Evolutionary conservation across 2,113 vertebrate species (phyloP).

Genomic region (Tenebrosternarchus preto): DNA sequence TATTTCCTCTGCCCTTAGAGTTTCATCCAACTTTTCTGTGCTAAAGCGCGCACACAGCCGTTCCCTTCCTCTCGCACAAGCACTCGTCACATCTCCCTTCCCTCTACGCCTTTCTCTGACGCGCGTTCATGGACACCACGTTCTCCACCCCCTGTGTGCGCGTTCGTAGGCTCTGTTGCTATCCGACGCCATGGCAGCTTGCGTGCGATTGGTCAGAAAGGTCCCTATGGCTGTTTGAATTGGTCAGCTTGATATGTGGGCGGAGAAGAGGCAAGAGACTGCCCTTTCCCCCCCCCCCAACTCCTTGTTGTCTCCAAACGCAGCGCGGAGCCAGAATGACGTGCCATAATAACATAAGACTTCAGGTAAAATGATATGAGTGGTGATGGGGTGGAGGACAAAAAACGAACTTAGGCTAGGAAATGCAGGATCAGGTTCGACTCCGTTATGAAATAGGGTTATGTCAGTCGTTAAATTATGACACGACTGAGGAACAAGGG

Average conservation of each 20-base stretch:
- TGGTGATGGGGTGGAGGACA: conserved; percentile 3
- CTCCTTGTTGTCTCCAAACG: conserved; percentile 62
- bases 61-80: conserved; percentile 1
- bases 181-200: conserved; percentile 77
- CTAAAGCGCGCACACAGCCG: conserved; percentile 60
- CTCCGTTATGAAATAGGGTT: not conserved
- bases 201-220: conserved; percentile 65
- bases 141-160: conserved; percentile 55
- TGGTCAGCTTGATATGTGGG: conserved; percentile 66
- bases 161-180: conserved; percentile 77
- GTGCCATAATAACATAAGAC: conserved; percentile 73
- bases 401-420: not conserved
- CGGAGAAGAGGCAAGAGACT: conserved; percentile 57
- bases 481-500: not conserved
- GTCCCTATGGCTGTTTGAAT: conserved; percentile 56
- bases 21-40: conserved; percentile 65
- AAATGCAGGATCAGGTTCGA: not conserved
- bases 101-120: conserved; percentile 27
- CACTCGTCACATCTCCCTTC: conserved; percentile 34
- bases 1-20: conserved; percentile 42
- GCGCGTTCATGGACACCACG: conserved; percentile 41
- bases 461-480: not conserved
- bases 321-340: conserved; percentile 71
- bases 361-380: conserved; percentile 68
- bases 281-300: conserved; percentile 57